A percentile compares a stretch with the other conserved stretches of the same genome.
Conservation (phyloP, 2,888 invertebrate genomes). For the Tipula unca region DNA sequence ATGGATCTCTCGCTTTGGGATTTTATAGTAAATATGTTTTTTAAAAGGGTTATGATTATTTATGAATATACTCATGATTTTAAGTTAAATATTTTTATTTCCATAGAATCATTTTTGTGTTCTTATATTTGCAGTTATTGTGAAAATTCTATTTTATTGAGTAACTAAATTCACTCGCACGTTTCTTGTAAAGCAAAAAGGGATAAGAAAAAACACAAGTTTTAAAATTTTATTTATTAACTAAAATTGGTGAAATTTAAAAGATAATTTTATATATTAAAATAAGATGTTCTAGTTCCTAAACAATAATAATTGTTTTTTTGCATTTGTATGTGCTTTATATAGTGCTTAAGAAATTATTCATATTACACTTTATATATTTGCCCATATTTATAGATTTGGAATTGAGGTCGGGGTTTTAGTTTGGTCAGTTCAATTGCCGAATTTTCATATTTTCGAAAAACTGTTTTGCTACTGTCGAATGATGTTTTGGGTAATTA, state of each 20-base stretch:
- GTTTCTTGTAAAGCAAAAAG: not conserved
- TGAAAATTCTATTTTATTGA: not conserved
- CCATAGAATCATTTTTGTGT: not conserved
- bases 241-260: not conserved
- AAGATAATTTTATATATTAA: not conserved
- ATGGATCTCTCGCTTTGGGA: not conserved
- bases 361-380: too few species aligned
- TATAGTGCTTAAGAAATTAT: not conserved
- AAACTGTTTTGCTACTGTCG: too few species aligned
- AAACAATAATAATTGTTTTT: not conserved
- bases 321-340: not conserved
- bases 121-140: not conserved
- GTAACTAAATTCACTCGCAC: not conserved
- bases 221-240: not conserved
- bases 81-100: not conserved
- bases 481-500: too few species aligned
- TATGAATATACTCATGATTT: not conserved
- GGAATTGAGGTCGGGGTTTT: too few species aligned
- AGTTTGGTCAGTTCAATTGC: too few species aligned
- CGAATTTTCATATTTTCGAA: too few species aligned
- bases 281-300: not conserved
- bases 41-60: not conserved
- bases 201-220: not conserved
- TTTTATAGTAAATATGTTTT: not conserved
- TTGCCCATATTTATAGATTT: too few species aligned